Base-by-base conservation (phyloP, 2,888 invertebrate species). In the Sympetrum striolatum region DNA sequence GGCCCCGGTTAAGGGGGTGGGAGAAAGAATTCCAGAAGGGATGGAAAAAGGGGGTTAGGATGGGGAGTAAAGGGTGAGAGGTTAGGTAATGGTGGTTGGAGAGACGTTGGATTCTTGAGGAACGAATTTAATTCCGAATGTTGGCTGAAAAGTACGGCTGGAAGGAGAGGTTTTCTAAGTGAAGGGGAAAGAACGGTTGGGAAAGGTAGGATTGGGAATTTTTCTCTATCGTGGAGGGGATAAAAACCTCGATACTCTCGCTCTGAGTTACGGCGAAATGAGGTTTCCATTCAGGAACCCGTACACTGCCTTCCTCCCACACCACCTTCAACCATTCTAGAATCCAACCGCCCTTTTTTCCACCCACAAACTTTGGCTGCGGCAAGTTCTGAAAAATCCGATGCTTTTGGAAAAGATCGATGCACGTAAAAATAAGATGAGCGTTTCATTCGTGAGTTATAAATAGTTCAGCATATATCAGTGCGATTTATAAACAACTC, bases 111-210 rank as follows among this genome's bases (percentile, higher is more conserved):
- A 82, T 82, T 82, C 60, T 60, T 86, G 86, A 60, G 86, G 60
- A 86, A 64, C 86, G 86, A 86, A 86, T 86, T 86, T 86, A 86
- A 86, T 86, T 86, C 86, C 86, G 37, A 64, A 64, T 60, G 86
- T 60, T 86, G 86, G 86, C 86, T 86, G 86, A 64, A 86, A 86
- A 86, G 58, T 86, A 58, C 60, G 60, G 60, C n/a, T 60, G 82
- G 82, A 35, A 31, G 82, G 82, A 48, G 44, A 48, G 48, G 37
- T 35, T 35, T 18, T n/a, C 22, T 35, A 37, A 37, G n/a, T 6
- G 53, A 58, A 37, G 22, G n/a, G 35, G 58, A 22, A n/a, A 10
- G 58, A 15, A 35, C 35, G 82, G 58, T 35, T 82, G 82, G 60
- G 12, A 31, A 86, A 86, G 86, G 35, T 39, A 10, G 80, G 80